Evolutionary conservation across 2,888 invertebrate genomes (phyloP), one percentile per base, ranked within the genome.

Genomic region (Synanthedon tipuliformis): DNA sequence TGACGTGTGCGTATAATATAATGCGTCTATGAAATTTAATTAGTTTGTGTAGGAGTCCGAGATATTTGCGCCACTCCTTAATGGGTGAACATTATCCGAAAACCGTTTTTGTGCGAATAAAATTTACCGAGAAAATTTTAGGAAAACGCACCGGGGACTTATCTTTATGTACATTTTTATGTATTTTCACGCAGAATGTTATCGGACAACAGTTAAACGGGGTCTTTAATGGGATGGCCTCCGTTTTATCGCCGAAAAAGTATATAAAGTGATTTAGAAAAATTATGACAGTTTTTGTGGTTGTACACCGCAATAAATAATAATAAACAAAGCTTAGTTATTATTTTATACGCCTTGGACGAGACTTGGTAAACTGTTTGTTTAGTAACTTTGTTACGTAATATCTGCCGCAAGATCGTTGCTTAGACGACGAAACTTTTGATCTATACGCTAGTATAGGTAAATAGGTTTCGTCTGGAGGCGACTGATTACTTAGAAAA

Each of bases 151-250:
- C 58, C 61, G 66, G 61, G 23, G 70, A 74, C 72, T 81, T 82
- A 81, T 81, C 79, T 81, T 82, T 81, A 80, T 76, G 76, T 74
- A 75, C 65, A 74, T 72, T 81, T 79, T 83, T 78, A 81, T 75
- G 75, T 75, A 71, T 77, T 78, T 78, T 71, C 64, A 69, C 62
- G 68, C 71, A 68, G 73, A 81, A 74, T 68, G 68, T 77, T 79
- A 82, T 79, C 77, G 70, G 70, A 62, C 70, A 68, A 67, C 71
- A 68, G 73, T 76, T 71, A 73, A 77, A 71, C 58, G 69, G 63
- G 60, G 63, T 64, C 61, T 73, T 74, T 76, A 78, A 73, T 70
- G 69, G 62, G 65, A 65, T 61, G 61, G 69, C 69, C 64, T 66
- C 64, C 70, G 63, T 61, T 66, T 73, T 80, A 80, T 79, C 72